A percentile compares a stretch with the other conserved stretches of the same genome.
These are phyloP conservation scores for Cotesia congregata DNA, from an alignment of 2,888 invertebrate species.

Conservation along the genomic window DNA sequence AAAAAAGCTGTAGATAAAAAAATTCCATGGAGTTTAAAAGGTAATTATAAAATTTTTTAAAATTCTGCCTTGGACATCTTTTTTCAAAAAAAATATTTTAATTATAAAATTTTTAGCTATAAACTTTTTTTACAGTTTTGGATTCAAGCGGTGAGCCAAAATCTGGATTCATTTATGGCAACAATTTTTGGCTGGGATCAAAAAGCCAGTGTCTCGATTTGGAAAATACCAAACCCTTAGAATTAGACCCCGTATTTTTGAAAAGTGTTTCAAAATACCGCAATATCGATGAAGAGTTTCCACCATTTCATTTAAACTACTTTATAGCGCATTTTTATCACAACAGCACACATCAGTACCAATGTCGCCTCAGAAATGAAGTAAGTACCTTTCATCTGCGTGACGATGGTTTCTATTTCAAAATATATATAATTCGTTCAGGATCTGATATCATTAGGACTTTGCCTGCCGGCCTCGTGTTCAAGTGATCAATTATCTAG, in stretches of 20 bases:
- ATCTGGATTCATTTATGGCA: conserved; percentile 74
- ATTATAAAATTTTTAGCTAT: neutral
- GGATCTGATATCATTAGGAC: conserved; percentile 72
- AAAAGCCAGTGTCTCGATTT: conserved; percentile 72
- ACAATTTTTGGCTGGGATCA: conserved; percentile 76
- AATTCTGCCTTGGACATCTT: neutral
- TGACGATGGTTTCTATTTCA: conserved; percentile 2
- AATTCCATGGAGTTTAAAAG: conserved; percentile 72
- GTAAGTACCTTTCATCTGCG: conserved; percentile 55
- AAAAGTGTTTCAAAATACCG: conserved; percentile 59
- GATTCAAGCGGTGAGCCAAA: conserved; percentile 74
- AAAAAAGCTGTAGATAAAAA: conserved; percentile 68
- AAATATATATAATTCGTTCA: conserved; percentile 49
- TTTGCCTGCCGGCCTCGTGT: conserved; percentile 73
- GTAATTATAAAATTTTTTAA: conserved; percentile 62
- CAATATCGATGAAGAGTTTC: conserved; percentile 63
- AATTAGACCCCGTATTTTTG: conserved; percentile 52
- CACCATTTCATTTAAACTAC: conserved; percentile 68
- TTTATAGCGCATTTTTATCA: conserved; percentile 68
- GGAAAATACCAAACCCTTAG: conserved; percentile 56
- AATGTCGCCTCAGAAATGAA: conserved; percentile 67
- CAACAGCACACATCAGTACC: conserved; percentile 69
- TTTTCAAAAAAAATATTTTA: neutral
- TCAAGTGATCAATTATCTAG: conserved; percentile 29
- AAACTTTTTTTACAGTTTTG: conserved; percentile 64